Base-by-base conservation (phyloP, 2,797 vertebrate species). In the Cyprinodon diabolis region DNA sequence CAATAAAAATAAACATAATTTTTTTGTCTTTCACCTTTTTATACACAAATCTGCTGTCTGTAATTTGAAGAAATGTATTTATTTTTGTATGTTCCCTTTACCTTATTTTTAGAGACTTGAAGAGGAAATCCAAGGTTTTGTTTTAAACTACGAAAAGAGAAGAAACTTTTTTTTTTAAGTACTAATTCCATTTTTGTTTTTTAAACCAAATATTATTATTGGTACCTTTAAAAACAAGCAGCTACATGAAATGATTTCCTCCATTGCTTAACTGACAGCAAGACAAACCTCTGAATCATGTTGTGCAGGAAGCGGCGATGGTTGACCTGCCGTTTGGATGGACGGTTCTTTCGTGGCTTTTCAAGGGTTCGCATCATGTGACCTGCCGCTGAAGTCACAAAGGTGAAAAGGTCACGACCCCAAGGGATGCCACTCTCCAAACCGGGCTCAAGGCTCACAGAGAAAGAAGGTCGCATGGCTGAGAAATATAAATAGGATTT, bases 241-340 rank as follows among this genome's bases (percentile, higher is more conserved):
- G 3, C 13, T 17, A 35, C 21, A 52, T 14, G 11, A 3, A 70
- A 19, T 48, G 70, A 60, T 63, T 49, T 6, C 19, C 0, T n/a
- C 21, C 8, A 1, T 30, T 17, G 23, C 70, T 62, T 66, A 40
- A 14, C 13, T 23, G 14, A 23, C 37, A 13, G 45, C 30, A 5
- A 7, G 57, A 83, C 88, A 3, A 77, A 95, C 97, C 96, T 96
- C 91, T 96, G 96, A 72, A 97, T 95, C 93, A 97, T 97, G 91
- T 97, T 97, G 88, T 97, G 95, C 25, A 97, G 94, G 88, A 97
- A 97, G 75, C 96, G 90, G 0, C 96, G 95, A 78, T 97, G 97
- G 92, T 97, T 97, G 82, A 96, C 96, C 84, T 95, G 96, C 5
- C 96, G 92, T 79, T 96, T 97, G 74, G 94, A 94, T 0, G 93